These are phyloP conservation scores for Drosophila nikananu DNA, from an alignment of 1,140 invertebrate genomes.

Conservation along the genomic window DNA sequence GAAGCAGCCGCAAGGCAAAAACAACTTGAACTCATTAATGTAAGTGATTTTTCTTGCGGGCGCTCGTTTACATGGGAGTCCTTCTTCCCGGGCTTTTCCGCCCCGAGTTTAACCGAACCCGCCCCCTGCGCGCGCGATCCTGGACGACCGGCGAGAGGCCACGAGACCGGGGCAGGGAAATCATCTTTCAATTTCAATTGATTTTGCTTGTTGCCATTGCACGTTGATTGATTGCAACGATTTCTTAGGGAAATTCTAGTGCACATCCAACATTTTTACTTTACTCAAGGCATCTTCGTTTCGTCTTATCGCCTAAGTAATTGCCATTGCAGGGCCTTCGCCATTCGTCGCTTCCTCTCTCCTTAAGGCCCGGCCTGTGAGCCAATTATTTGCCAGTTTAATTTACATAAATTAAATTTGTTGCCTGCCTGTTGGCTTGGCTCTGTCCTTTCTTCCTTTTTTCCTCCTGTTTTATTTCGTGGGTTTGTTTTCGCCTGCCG, in stretches of 20 bases:
- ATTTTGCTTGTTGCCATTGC: slow-evolving; percentile 80
- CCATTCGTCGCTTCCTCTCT: background rate
- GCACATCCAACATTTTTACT: slow-evolving; percentile 49
- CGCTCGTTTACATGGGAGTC: slow-evolving; percentile 46
- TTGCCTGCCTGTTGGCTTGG: slow-evolving; percentile 33
- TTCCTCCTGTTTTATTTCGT: slow-evolving; percentile 32
- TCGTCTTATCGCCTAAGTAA: slow-evolving; percentile 73
- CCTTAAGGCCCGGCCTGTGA: slow-evolving; percentile 7
- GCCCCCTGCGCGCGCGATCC: background rate
- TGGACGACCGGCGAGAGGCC: background rate
- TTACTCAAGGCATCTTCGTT: slow-evolving; percentile 41
- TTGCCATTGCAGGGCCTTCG: slow-evolving; percentile 53
- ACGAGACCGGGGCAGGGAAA: slow-evolving; percentile 48
- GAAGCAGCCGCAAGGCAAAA: slow-evolving; percentile 65
- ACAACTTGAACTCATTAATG: slow-evolving; percentile 83
- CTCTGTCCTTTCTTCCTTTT: background rate
- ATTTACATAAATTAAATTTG: slow-evolving; percentile 74
- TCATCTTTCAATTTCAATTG: slow-evolving; percentile 84
- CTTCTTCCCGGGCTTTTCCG: background rate
- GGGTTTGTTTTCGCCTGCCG: slow-evolving; percentile 34
- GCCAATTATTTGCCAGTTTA: slow-evolving; percentile 74
- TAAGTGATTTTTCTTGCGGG: slow-evolving; percentile 83
- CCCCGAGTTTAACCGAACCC: background rate
- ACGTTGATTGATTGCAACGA: slow-evolving; percentile 79
- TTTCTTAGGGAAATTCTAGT: slow-evolving; percentile 77